phyloP scores from a whole-genome alignment of 1,140 invertebrate species.

The Platyscapa corneri region DNA sequence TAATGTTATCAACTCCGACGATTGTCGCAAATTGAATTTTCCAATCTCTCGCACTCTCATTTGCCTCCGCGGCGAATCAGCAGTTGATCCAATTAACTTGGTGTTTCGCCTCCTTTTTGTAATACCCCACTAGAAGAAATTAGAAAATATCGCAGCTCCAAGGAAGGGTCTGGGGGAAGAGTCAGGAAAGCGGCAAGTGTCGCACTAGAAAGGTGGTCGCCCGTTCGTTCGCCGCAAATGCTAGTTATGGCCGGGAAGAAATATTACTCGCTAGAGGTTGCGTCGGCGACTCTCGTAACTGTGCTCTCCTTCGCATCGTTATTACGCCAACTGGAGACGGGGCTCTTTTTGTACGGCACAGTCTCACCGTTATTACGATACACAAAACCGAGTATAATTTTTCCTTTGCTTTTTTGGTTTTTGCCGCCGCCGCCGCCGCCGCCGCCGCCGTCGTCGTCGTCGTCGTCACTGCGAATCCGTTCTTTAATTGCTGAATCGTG shows the following conservation, averaged over 20 bases:
- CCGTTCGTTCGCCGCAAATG: slow-evolving; percentile 28
- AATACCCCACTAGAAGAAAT: neutral
- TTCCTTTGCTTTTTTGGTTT: slow-evolving; percentile 22
- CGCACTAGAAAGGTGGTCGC: slow-evolving; percentile 25
- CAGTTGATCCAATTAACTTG: neutral
- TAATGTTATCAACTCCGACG: too few species aligned
- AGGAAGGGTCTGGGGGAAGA: neutral
- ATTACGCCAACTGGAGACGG: slow-evolving; percentile 46
- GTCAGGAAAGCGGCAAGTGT: slow-evolving; percentile 14
- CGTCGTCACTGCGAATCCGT: too few species aligned
- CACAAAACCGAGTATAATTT: slow-evolving; percentile 33
- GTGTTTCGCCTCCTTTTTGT: neutral
- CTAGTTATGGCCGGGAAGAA: slow-evolving; percentile 42
- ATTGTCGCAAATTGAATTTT: too few species aligned
- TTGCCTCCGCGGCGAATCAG: too few species aligned
- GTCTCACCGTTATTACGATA: slow-evolving; percentile 48
- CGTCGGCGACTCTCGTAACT: slow-evolving; percentile 45
- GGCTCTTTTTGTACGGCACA: slow-evolving; percentile 30
- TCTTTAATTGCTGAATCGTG: too few species aligned
- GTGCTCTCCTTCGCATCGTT: slow-evolving; percentile 48
- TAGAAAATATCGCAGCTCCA: neutral
- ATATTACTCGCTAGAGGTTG: slow-evolving; percentile 44
- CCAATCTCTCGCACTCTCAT: too few species aligned
- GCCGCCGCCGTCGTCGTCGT: too few species aligned
- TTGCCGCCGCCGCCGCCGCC: neutral